Evolutionary conservation across 2,797 vertebrate genomes (phyloP).

Genomic region (Chaunax sp.): DNA sequence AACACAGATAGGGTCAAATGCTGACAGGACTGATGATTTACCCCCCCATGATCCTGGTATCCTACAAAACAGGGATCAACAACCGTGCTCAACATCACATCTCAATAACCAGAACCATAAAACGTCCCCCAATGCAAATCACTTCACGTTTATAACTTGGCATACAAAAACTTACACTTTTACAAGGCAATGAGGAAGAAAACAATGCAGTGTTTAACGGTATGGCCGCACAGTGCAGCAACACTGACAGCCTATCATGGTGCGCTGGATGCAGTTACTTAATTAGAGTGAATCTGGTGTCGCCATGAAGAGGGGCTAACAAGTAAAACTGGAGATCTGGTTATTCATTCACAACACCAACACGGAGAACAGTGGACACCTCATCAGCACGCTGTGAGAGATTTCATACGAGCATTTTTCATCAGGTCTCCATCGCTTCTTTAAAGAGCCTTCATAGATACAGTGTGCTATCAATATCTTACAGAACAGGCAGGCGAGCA

Average conservation of each 20-base stretch:
- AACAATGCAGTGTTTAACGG: constrained; percentile 50
- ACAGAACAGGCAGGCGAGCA: constrained; percentile 80
- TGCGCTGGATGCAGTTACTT: constrained; percentile 37
- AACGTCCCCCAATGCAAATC: constrained; percentile 66
- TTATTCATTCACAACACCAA: constrained; percentile 78
- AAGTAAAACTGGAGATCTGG: constrained; percentile 57
- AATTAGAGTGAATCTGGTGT: constrained; percentile 44
- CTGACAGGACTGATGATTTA: constrained; percentile 66
- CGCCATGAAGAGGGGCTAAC: constrained; percentile 11
- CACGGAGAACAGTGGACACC: constrained; percentile 73
- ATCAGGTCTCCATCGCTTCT: constrained; percentile 75
- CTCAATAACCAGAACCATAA: constrained; percentile 65
- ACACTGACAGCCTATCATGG: constrained; percentile 33
- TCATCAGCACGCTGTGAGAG: constrained; percentile 72
- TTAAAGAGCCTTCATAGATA: constrained; percentile 81
- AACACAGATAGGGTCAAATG: constrained; percentile 79
- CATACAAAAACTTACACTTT: constrained; percentile 68
- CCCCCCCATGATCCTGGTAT: constrained; percentile 58
- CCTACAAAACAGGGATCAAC: constrained; percentile 71
- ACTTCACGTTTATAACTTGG: constrained; percentile 75
- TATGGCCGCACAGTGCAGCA: constrained; percentile 15
- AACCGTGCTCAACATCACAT: no score
- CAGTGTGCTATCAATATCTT: constrained; percentile 80
- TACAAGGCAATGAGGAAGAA: constrained; percentile 72
- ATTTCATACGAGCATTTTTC: constrained; percentile 61